Conservation (phyloP, 2,797 vertebrate genomes). For the Ispidina lecontei region DNA sequence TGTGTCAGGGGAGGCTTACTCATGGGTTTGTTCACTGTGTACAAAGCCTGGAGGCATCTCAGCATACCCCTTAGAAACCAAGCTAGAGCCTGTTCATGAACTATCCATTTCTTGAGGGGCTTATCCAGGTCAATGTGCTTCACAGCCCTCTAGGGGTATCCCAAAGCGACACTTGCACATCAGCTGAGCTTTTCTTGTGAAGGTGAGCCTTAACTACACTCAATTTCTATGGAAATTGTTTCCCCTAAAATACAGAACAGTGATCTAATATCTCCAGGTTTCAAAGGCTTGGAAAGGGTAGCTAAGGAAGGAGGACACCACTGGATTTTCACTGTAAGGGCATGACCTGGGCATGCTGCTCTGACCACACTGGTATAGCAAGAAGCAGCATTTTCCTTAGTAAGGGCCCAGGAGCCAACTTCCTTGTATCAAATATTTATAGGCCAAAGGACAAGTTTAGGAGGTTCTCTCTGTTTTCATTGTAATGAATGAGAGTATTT, state of each 20-base stretch:
- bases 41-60: not conserved
- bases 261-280: fast-evolving
- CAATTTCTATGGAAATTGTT: not conserved
- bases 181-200: not conserved
- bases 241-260: not conserved
- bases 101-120: not conserved
- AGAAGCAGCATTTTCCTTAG: not conserved
- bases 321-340: not conserved
- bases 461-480: not conserved
- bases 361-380: not conserved
- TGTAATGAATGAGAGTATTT: not conserved
- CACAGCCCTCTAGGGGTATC: not conserved
- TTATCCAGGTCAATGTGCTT: not conserved
- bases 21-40: not conserved
- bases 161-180: not conserved
- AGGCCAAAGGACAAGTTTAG: not conserved
- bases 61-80: not conserved
- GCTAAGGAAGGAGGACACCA: not conserved
- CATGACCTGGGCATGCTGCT: not conserved
- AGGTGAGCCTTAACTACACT: not conserved
- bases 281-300: not conserved
- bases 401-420: not conserved
- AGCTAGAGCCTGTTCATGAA: not conserved
- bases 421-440: not conserved
- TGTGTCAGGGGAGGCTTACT: not conserved